Evolutionary conservation across 2,797 vertebrate genomes (phyloP).

Genomic region (Scleropages formosus): DNA sequence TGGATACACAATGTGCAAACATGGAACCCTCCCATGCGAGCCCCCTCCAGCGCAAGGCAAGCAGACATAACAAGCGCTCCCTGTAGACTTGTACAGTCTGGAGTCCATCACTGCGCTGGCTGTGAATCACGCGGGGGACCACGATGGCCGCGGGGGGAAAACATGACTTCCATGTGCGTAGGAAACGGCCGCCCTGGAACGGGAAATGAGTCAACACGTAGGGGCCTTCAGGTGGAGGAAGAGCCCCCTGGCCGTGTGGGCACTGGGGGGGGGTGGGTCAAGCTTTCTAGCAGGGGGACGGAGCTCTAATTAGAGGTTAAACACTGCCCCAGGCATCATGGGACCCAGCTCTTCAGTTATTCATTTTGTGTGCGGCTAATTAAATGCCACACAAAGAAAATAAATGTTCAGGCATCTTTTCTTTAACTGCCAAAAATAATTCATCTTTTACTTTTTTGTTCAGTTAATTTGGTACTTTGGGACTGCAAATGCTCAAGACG

Average conservation of each 20-base stretch:
- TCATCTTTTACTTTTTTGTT: not conserved
- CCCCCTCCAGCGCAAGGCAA: no score
- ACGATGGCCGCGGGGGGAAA: slow-evolving; percentile 71
- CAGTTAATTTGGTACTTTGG: not conserved
- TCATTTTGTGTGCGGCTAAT: slow-evolving; percentile 70
- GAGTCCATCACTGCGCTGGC: not conserved
- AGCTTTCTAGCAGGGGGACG: slow-evolving; percentile 87
- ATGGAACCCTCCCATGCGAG: no score
- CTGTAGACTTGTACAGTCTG: not conserved
- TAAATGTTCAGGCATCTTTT: slow-evolving; percentile 36
- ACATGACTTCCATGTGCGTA: slow-evolving; percentile 81
- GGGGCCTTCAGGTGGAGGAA: slow-evolving; percentile 65
- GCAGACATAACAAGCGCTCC: not conserved
- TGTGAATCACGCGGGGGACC: not conserved
- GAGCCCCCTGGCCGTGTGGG: slow-evolving; percentile 80
- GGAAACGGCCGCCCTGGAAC: slow-evolving; percentile 85
- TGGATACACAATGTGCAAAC: no score
- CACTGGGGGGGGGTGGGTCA: slow-evolving; percentile 73
- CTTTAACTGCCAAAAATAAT: slow-evolving; percentile 9
- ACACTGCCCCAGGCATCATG: slow-evolving; percentile 84
- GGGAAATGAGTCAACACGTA: slow-evolving; percentile 91
- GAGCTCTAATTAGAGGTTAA: slow-evolving; percentile 92
- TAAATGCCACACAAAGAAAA: slow-evolving; percentile 64
- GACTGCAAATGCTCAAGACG: not conserved
- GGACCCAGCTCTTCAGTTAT: slow-evolving; percentile 77